phyloP scores from a whole-genome alignment of 2,888 invertebrate genomes.

The Tenthredo amoena region DNA sequence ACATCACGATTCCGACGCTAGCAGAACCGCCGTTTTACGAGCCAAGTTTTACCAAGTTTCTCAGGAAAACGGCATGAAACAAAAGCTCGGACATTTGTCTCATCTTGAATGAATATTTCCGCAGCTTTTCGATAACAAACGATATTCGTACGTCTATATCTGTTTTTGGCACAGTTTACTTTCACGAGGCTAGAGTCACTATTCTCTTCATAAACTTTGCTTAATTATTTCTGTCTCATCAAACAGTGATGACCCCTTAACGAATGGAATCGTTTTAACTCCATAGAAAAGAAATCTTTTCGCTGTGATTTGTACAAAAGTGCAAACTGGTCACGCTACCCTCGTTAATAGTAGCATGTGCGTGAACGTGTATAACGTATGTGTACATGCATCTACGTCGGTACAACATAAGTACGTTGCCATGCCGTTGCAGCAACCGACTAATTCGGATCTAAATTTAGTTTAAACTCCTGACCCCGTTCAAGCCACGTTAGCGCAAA shows the following conservation, averaged over 20 bases:
- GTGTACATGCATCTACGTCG: not conserved
- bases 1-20: constrained; percentile 37
- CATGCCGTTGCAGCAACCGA: constrained; percentile 28
- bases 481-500: constrained; percentile 24
- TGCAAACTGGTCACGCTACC: not conserved
- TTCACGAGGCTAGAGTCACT: not conserved
- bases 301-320: not conserved
- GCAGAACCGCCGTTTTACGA: constrained; percentile 40
- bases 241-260: not conserved
- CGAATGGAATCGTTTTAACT: not conserved
- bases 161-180: not conserved
- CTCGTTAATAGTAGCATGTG: not conserved
- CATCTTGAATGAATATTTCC: constrained; percentile 6
- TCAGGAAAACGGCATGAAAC: not conserved
- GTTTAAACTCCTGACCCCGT: constrained; percentile 39
- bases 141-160: not conserved
- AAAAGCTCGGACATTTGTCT: constrained; percentile 1
- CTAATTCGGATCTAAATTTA: constrained; percentile 37
- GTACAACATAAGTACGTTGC: constrained; percentile 31
- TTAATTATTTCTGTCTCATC: not conserved
- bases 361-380: not conserved
- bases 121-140: not conserved
- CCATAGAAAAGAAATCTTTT: not conserved
- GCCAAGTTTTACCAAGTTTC: constrained; percentile 19
- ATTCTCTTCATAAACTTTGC: not conserved